Evolutionary conservation across 2,888 invertebrate species (phyloP), one percentile per base, ranked within the genome.

Genomic region (Sericinus montela): DNA sequence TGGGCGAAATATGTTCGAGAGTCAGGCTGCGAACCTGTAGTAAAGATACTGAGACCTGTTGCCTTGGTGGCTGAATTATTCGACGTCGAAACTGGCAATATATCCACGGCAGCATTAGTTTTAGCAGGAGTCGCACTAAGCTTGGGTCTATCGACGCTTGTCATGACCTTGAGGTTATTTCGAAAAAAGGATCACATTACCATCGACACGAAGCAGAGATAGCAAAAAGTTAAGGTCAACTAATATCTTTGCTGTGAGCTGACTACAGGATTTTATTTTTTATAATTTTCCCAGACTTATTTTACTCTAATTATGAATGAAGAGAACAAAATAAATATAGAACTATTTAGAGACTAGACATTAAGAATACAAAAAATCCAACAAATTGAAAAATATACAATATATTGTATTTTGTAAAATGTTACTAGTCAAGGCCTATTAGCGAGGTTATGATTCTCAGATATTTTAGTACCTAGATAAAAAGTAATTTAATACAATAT

Each of bases 1-100:
- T 94, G 94, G 94, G 93, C 93, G 1, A 93, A 93, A 67, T 94
- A 93, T 60, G 91, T 93, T 5, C 83, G 92, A 46, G 93, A 93
- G 65, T 92, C 93, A 0, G 91, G 90, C 15, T 93, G 93, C 62
- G 90, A 82, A 41, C 90, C 88, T 0, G 86, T 89, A 1, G 89
- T 89, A 4, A 88, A 88, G 57, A 89, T 89, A 48, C 59, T 89
- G 25, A 70, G 78, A 39, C 89, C 89, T 0, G 74, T 88, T 1
- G 87, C 88, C 1, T 64, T 83, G 29, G 65, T 80, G 0, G 65
- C 73, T 1, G 74, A 80, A 9, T 15, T 69, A 0, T 69, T 71
- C 44, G 60, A 77, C 34, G 59, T 62, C 3, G 58, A 53, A 11
- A 53, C 65, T 10, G 54, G 58, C 3, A 55, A 58, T 10, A 45